Percentiles rank a stretch among this genome's conserved stretches.
Evolutionary conservation across 2,888 invertebrate genomes (phyloP).

Genomic region (Pseudoips prasinana): DNA sequence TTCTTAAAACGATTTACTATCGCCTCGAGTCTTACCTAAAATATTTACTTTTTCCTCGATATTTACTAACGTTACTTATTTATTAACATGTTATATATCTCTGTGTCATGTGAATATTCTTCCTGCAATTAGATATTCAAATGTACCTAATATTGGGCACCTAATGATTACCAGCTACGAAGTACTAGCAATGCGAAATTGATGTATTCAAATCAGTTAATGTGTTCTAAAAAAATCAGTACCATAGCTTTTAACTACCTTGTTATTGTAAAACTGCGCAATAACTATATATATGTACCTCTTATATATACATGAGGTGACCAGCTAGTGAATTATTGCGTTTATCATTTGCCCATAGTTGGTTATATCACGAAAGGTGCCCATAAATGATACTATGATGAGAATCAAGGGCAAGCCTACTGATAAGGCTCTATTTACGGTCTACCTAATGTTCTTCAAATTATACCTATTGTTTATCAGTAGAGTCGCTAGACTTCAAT

Average conservation of each 20-base stretch:
- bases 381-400: constrained; percentile 10
- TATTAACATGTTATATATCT: constrained; percentile 18
- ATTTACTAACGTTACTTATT: constrained; percentile 21
- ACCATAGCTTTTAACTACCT: no score
- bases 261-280: no score
- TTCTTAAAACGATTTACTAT: constrained; percentile 23
- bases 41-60: constrained; percentile 10
- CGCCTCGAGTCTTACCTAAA: constrained; percentile 14
- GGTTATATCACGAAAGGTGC: constrained; percentile 20
- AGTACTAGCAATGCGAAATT: constrained; percentile 11
- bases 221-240: no score
- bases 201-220: no score
- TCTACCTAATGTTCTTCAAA: constrained; percentile 33
- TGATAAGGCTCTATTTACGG: constrained; percentile 14
- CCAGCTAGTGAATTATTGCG: no score
- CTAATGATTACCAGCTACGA: constrained; percentile 16
- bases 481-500: constrained; percentile 79
- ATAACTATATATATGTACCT: no score
- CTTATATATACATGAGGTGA: no score
- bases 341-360: neutral
- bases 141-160: constrained; percentile 12
- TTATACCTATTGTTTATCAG: constrained; percentile 50
- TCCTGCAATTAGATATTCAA: constrained; percentile 19
- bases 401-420: constrained; percentile 11
- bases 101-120: constrained; percentile 24